Evolutionary conservation across 1,140 invertebrate genomes (phyloP), one percentile per base, ranked within the genome.

Genomic region (Leptopilina boulardi): DNA sequence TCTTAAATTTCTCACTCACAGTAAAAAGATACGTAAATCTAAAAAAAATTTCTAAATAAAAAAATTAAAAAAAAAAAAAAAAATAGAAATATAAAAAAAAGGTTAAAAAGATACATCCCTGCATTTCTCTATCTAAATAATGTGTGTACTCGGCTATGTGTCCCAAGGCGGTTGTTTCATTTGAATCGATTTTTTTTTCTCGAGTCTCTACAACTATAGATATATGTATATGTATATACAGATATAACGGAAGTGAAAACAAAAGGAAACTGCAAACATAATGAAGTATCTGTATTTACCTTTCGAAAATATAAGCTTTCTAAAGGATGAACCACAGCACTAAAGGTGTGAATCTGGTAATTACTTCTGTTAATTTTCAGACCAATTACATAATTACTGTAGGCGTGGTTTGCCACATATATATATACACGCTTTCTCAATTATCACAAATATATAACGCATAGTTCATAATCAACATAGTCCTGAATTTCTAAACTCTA

Each of bases 101-200:
- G 21, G 10, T 10, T 21, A 66, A 21, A n/a, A 30, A 26, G 56
- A 66, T 10, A 66, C 21, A 15, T 66, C 10, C 56, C 23, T 26
- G 56, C 21, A 30, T 66, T 21, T 21, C 26, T 66, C 21, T 66
- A 66, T 26, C 21, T 66, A 10, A 66, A 66, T 66, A 66, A 66
- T 13, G 56, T 66, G 56, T 66, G 21, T 66, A 26, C 56, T 66
- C 56, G 21, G 10, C 56, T 21, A 15, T 30, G 56, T 66, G 21
- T 66, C 56, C 56, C 56, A 66, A 30, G 56, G 26, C 21, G 56
- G 56, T 23, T 66, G 56, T 66, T 66, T 66, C 56, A 30, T 66
- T 66, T 26, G 56, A 26, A 66, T 66, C 56, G 56, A 66, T 66
- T 47, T 47, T 66, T 59, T 66, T 66, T 11, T 30, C 11, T 21